phyloP scores from a whole-genome alignment of 2,888 invertebrate species.

The Matsumyia berberina region DNA sequence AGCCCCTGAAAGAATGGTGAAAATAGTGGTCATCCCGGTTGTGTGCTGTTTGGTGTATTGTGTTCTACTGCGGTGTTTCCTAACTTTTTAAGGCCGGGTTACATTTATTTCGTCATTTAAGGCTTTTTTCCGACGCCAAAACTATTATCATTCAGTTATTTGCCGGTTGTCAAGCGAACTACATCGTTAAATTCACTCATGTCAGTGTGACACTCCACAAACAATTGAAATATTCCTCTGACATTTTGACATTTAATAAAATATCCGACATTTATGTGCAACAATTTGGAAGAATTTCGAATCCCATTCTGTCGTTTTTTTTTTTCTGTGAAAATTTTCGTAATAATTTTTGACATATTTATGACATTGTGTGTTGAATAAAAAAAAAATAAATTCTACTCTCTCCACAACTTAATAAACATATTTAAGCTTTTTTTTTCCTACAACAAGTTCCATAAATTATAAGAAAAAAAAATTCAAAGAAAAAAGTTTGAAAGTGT shows the following conservation, averaged over 20 bases:
- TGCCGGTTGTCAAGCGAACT: constrained; percentile 69
- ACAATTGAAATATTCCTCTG: no score
- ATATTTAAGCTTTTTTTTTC: constrained; percentile 26
- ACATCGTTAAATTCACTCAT: constrained; percentile 40
- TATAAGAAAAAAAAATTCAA: constrained; percentile 29
- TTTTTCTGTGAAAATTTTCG: constrained; percentile 26
- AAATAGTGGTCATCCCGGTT: constrained; percentile 33
- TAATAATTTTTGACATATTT: constrained; percentile 58
- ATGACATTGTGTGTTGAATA: constrained; percentile 47
- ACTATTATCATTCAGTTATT: constrained; percentile 70
- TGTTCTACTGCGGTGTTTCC: constrained; percentile 44
- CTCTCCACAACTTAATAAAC: constrained; percentile 29
- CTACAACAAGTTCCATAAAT: constrained; percentile 57
- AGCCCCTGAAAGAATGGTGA: constrained; percentile 18
- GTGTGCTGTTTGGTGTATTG: constrained; percentile 21
- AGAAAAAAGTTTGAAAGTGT: constrained; percentile 32
- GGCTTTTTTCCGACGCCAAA: constrained; percentile 62
- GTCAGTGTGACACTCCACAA: background rate
- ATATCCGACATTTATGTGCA: constrained; percentile 25
- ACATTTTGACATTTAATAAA: no score
- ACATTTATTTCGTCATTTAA: constrained; percentile 45
- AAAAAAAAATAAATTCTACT: constrained; percentile 28
- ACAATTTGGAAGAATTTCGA: constrained; percentile 17
- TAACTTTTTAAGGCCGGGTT: constrained; percentile 37
- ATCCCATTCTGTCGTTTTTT: no score